phyloP scores from a whole-genome alignment of 23 tunicate species.

The Oikopleura vanhoeffeni region DNA sequence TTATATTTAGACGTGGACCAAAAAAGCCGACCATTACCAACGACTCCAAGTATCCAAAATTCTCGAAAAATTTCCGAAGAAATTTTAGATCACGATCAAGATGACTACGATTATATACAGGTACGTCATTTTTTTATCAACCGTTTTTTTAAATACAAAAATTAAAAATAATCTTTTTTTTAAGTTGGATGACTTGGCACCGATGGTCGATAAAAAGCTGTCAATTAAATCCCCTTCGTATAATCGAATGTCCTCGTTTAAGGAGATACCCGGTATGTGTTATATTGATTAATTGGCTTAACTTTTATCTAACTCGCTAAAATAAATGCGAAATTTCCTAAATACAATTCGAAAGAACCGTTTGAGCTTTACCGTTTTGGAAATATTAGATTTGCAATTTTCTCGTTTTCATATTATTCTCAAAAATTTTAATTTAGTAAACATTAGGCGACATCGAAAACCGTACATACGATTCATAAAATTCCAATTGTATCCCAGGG shows the following conservation, averaged over 20 bases:
- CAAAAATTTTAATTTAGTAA: no score
- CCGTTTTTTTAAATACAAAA: no score
- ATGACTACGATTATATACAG: conserved; percentile 11
- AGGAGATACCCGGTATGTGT: not conserved
- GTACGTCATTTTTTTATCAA: not conserved
- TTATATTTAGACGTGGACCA: not conserved
- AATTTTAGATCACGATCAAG: conserved; percentile 3
- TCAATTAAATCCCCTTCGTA: not conserved
- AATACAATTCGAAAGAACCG: no score
- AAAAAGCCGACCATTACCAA: not conserved
- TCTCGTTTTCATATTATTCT: no score
- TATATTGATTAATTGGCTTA: no score
- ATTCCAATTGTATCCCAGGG: no score
- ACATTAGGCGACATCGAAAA: no score
- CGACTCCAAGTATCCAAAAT: not conserved
- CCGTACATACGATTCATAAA: no score
- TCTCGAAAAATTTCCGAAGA: not conserved
- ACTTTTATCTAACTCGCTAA: no score
- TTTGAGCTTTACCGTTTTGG: no score
- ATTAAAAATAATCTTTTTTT: not conserved
- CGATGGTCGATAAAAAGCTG: not conserved
- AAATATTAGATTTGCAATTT: no score
- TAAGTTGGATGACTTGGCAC: not conserved
- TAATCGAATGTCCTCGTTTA: not conserved
- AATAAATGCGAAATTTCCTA: no score